A percentile compares a stretch with the other conserved stretches of the same genome.
Conservation (phyloP, 2,888 invertebrate species). For the Masnerella sp. region DNA sequence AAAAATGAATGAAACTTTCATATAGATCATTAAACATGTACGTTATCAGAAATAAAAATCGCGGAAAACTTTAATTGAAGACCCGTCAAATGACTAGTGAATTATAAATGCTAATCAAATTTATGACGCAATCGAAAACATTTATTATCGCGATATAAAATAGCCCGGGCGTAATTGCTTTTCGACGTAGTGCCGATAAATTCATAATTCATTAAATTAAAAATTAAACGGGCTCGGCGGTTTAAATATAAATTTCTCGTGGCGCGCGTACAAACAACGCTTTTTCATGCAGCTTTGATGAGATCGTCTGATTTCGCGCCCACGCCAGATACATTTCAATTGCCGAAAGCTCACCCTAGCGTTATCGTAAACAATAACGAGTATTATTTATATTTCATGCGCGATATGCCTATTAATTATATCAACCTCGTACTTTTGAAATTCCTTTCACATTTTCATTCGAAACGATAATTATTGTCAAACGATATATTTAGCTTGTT, state of each 20-base stretch:
- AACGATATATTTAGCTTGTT: too few species aligned
- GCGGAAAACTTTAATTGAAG: not conserved
- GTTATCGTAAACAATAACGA: conserved; percentile 8
- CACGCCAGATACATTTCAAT: conserved; percentile 18
- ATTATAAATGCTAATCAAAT: conserved; percentile 20
- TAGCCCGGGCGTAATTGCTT: conserved; percentile 27
- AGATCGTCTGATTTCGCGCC: not conserved
- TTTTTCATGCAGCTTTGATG: conserved; percentile 21
- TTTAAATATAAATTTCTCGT: conserved; percentile 29
- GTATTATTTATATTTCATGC: too few species aligned
- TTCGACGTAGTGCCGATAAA: conserved; percentile 22
- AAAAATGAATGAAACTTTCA: too few species aligned
- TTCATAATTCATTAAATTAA: conserved; percentile 39
- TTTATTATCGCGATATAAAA: conserved; percentile 32
- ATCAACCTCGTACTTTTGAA: too few species aligned
- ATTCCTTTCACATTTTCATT: too few species aligned
- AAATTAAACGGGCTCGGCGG: conserved; percentile 24
- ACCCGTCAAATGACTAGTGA: conserved; percentile 7
- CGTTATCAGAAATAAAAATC: not conserved
- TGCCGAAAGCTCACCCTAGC: conserved; percentile 5
- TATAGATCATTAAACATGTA: too few species aligned
- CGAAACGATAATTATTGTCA: too few species aligned
- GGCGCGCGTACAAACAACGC: conserved; percentile 7
- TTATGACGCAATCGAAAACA: conserved; percentile 30
- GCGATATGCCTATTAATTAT: too few species aligned